These are phyloP conservation scores for Bruchidius siliquastri DNA, from an alignment of 2,888 invertebrate genomes.

Conservation along the genomic window DNA sequence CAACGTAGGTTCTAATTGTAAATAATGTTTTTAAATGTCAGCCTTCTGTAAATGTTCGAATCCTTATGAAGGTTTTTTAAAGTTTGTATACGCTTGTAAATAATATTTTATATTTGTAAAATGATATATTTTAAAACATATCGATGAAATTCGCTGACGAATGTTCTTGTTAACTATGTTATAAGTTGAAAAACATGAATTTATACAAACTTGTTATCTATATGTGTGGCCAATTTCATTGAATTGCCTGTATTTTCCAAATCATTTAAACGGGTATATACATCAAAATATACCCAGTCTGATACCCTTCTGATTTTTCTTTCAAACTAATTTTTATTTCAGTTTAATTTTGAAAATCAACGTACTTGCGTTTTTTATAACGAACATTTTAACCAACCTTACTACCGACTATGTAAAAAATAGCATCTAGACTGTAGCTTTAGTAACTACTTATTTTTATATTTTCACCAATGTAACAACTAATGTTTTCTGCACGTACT, in stretches of 20 bases:
- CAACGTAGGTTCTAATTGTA: background rate
- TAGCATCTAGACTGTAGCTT: background rate
- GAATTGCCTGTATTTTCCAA: too few species aligned
- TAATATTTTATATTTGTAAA: background rate
- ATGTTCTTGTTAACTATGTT: background rate
- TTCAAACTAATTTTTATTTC: background rate
- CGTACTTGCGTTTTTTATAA: background rate
- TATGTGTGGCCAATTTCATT: background rate
- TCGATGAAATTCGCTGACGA: background rate
- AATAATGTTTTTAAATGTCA: background rate
- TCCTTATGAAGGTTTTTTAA: background rate
- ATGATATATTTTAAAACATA: background rate
- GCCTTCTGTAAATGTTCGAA: background rate
- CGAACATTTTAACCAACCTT: background rate
- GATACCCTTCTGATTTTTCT: background rate
- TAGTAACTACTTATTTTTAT: constrained; percentile 1
- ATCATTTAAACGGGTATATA: too few species aligned
- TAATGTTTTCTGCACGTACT: constrained; percentile 5
- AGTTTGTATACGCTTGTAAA: background rate
- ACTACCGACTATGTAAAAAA: background rate
- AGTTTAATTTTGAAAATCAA: background rate
- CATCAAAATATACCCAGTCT: too few species aligned
- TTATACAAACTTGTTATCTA: background rate
- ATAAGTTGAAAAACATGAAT: background rate
- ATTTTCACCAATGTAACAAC: constrained; percentile 4